These are phyloP conservation scores for Pipistrellus nathusii DNA, from an alignment of 2,797 vertebrate species.

Conservation along the genomic window DNA sequence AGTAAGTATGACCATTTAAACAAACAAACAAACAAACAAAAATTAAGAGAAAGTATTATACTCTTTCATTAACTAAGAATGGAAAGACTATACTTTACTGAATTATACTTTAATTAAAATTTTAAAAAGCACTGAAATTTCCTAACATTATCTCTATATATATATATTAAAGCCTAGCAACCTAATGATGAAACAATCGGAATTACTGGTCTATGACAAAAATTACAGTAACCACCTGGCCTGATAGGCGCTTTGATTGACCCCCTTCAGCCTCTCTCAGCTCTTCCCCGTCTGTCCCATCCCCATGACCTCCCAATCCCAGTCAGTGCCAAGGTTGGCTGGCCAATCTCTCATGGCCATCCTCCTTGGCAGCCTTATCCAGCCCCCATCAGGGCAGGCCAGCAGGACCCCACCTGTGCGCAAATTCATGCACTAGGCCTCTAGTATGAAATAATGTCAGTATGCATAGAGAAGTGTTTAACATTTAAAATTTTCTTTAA, in stretches of 20 bases:
- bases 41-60: not conserved
- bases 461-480: not conserved
- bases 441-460: not conserved
- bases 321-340: too few species aligned
- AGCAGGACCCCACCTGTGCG: too few species aligned
- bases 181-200: too few species aligned
- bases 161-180: too few species aligned
- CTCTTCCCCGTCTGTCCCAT: too few species aligned
- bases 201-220: too few species aligned
- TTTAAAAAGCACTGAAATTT: not conserved
- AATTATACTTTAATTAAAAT: not conserved
- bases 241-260: rapidly evolving
- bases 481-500: not conserved
- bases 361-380: too few species aligned
- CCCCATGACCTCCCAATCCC: rapidly evolving
- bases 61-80: not conserved
- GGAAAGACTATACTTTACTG: not conserved
- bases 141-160: too few species aligned
- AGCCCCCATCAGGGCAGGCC: too few species aligned
- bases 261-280: rapidly evolving
- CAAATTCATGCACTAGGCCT: too few species aligned
- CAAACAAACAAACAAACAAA: not conserved
- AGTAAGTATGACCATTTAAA: not conserved
- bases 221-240: too few species aligned
- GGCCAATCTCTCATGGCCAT: too few species aligned